Evolutionary conservation across 2,113 vertebrate genomes (phyloP), one percentile per base, ranked within the genome.

Genomic region (Peucedramus taeniatus): DNA sequence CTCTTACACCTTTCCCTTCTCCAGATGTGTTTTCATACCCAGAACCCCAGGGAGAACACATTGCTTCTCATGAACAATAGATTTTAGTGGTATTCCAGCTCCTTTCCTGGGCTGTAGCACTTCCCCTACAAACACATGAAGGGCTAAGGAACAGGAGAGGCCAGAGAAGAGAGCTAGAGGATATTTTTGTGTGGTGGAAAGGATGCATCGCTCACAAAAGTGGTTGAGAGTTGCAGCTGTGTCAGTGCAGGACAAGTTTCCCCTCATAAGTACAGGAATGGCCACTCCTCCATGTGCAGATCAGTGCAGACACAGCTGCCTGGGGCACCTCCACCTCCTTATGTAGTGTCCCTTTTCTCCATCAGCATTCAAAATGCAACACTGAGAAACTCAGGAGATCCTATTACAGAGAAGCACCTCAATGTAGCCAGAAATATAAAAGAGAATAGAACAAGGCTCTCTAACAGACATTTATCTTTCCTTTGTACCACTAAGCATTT

Each of bases 271-370:
- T 7, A 28, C 11, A 49, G 56, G 37, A 64, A 42, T 26, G 28
- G 53, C 64, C 27, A 31, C 33, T 53, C 39, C 13, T 53, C 51
- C 0, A 0, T 27, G 45, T 11, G 61, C 13, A 61, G 54, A n/a
- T 44, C 16, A 30, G 14, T 16, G 61, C 63, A 72, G 37, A 33
- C 19, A 17, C 10, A 15, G 35, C 22, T 37, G 9, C 26, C 37
- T 44, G 37, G 40, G 15, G n/a, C 59, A 30, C 18, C 11, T n/a
- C 30, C n/a, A 14, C 5, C 33, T 66, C 59, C 28, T 49, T 17
- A 13, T 0, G 3, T 28, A 17, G 40, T n/a, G 10, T 24, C 39
- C 5, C 15, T 16, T 53, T 40, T 65, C 28, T 28, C 17, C 15
- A 65, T 11, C 30, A 45, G 37, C 24, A 26, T 85, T 69, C 77